Conservation (phyloP, 53 echinoderm and acorn worm genomes). For the Luidia sarsii region DNA sequence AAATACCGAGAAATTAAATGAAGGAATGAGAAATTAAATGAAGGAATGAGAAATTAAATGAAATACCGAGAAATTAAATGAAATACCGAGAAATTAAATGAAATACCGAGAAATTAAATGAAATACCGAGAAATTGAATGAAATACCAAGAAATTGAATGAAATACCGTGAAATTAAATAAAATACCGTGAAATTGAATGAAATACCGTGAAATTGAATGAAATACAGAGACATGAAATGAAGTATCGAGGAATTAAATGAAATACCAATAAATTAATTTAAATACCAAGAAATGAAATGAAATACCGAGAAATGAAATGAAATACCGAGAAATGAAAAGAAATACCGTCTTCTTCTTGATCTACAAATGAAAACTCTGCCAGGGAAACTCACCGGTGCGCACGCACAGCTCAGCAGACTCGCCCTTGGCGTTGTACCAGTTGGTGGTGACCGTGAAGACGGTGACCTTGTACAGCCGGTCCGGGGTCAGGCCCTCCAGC, state of each 20-base stretch:
- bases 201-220: too few relatives aligned
- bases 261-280: neutral
- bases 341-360: too few relatives aligned
- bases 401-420: neutral
- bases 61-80: too few relatives aligned
- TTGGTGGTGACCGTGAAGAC: neutral
- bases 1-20: neutral
- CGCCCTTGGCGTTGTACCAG: neutral
- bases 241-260: too few relatives aligned
- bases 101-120: too few relatives aligned
- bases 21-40: neutral
- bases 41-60: neutral
- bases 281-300: neutral
- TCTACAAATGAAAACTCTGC: neutral
- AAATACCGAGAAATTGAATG: too few relatives aligned
- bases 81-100: too few relatives aligned
- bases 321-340: neutral
- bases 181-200: too few relatives aligned
- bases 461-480: constrained; percentile 30
- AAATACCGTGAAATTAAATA: too few relatives aligned
- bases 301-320: neutral
- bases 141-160: too few relatives aligned
- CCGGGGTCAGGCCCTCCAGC: constrained; percentile 35
- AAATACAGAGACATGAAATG: too few relatives aligned
- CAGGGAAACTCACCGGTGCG: constrained; percentile 2